Base-by-base conservation (phyloP, 2,888 invertebrate species). In the Drosophila lacicola region DNA sequence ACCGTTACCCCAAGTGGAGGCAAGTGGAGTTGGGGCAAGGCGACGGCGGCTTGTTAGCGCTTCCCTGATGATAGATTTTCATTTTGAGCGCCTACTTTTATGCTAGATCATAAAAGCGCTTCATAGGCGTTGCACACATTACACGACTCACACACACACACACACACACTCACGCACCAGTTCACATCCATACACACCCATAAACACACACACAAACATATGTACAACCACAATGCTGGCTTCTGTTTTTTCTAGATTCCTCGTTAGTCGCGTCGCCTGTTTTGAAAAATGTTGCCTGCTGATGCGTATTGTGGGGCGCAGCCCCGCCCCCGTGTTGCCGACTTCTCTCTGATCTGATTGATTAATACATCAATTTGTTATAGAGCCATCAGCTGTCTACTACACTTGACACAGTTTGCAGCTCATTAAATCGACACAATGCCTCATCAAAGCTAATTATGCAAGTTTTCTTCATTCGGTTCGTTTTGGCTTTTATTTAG, bases 291-390 rank as follows among this genome's bases (percentile, higher is more conserved):
- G 74, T 71, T 65, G 42, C 14, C 64, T 47, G 45, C 62, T 61
- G 41, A 6, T 49, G 57, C 39, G 51, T 55, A 33, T 36, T 19
- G n/a, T 46, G 14, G 9, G n/a, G 4, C 13, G 37, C 17, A 4
- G 29, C 1, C 46, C 19, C 34, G 21, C 44, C 34, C n/a, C 5
- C 11, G 39, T 49, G 57, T 57, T 36, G 55, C 25, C 21, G 13
- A 9, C 53, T 55, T 53, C 37, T 49, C 33, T 55, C 47, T 34
- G 78, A 75, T 74, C 87, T 88, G 85, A 86, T 86, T 86, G 85
- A 86, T 86, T 86, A 87, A 89, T 86, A 78, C 87, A 86, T 89
- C 84, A 86, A 88, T 86, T 87, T 85, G 85, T 88, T 87, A 84
- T 86, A 72, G 89, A 81, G 74, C 72, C 89, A 86, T 84, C 83